Conservation (phyloP, 2,888 invertebrate genomes). For the Entomobrya multifasciata region DNA sequence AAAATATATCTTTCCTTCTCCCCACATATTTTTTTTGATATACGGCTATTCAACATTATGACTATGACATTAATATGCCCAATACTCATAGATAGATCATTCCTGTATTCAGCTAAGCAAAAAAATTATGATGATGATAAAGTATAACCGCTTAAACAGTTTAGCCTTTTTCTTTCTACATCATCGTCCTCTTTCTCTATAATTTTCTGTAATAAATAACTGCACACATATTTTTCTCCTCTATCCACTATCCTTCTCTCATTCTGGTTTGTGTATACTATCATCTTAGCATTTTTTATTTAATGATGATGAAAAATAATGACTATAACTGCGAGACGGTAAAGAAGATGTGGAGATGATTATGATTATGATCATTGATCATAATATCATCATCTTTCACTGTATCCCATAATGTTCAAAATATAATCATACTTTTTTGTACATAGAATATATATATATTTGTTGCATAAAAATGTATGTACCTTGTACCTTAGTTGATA, state of each 20-base stretch:
- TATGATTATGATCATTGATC: conserved; percentile 26
- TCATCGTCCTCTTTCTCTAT: conserved; percentile 57
- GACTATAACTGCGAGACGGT: background rate
- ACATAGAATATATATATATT: too few species aligned
- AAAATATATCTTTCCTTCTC: too few species aligned
- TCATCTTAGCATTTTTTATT: conserved; percentile 12
- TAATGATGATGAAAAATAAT: conserved; percentile 50
- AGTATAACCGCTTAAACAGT: background rate
- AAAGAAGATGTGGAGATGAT: conserved; percentile 21
- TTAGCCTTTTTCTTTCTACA: background rate
- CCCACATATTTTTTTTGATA: too few species aligned
- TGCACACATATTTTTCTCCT: conserved; percentile 45
- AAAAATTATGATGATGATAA: conserved; percentile 6
- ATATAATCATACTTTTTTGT: conserved; percentile 43
- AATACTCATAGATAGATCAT: conserved; percentile 31
- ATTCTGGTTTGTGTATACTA: too few species aligned
- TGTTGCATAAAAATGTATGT: too few species aligned
- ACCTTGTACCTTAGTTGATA: too few species aligned
- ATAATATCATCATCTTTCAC: conserved; percentile 52
- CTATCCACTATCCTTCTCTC: background rate
- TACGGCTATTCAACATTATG: too few species aligned
- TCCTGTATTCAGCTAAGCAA: background rate
- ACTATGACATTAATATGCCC: conserved; percentile 5
- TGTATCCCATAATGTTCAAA: conserved; percentile 35
- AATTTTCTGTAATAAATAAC: conserved; percentile 76